phyloP scores from a whole-genome alignment of 2,113 vertebrate species.

The Vidua macroura region DNA sequence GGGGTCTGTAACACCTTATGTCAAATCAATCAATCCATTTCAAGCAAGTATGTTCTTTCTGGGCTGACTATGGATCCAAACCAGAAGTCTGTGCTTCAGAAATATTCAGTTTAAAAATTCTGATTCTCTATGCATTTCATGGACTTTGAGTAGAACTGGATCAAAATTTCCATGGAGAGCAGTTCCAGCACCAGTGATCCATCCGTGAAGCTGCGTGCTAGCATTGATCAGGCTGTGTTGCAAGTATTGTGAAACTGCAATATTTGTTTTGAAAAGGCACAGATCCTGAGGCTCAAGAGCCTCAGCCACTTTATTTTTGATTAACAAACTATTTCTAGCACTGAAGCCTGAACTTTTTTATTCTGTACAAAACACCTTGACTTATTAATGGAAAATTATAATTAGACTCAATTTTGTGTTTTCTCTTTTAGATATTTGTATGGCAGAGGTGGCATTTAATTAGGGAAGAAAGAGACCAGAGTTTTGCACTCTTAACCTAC shows the following conservation, averaged over 20 bases:
- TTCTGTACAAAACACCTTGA: neutral
- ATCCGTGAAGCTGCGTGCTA: neutral
- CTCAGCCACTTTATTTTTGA: neutral
- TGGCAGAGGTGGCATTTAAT: neutral
- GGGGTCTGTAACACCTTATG: neutral
- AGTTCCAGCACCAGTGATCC: neutral
- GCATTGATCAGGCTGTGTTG: conserved; percentile 31
- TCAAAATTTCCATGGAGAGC: neutral
- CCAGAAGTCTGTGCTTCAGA: neutral
- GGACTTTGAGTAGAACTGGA: neutral
- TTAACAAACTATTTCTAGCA: neutral
- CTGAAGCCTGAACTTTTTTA: neutral
- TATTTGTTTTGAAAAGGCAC: conserved; percentile 27
- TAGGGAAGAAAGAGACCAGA: neutral
- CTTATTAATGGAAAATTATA: neutral
- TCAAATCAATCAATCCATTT: neutral
- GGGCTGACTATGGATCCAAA: neutral
- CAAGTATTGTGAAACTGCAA: conserved; percentile 37
- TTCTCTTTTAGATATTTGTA: neutral
- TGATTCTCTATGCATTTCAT: neutral
- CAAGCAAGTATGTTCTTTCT: neutral
- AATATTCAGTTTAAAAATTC: neutral
- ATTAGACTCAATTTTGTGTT: neutral
- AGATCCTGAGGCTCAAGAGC: neutral
- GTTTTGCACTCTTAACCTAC: neutral